A percentile compares a stretch with the other conserved stretches of the same genome.
Conservation (phyloP, 2,797 vertebrate species). For the Muscicapa striata region DNA sequence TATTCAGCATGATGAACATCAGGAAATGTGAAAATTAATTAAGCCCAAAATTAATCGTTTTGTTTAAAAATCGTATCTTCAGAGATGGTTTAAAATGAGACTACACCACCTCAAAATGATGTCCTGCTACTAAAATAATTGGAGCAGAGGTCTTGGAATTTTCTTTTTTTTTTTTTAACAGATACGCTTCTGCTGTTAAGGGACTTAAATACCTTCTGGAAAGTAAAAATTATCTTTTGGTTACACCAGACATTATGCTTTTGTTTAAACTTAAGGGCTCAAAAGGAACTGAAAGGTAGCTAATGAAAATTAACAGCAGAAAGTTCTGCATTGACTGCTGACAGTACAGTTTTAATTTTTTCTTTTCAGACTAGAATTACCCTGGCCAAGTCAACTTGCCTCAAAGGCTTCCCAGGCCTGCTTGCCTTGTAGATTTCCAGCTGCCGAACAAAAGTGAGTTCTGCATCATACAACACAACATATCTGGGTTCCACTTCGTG, state of each 20-base stretch:
- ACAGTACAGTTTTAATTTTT: background rate
- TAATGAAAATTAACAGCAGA: background rate
- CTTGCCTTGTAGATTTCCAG: slow-evolving; percentile 93
- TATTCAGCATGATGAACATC: background rate
- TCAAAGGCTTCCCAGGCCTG: slow-evolving; percentile 87
- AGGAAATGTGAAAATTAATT: background rate
- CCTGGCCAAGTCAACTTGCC: slow-evolving; percentile 72
- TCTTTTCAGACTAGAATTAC: background rate
- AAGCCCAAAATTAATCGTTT: background rate
- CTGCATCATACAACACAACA: slow-evolving; percentile 91
- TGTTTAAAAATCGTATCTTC: background rate
- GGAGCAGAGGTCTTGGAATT: background rate
- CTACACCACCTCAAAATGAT: background rate
- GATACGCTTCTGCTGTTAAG: background rate
- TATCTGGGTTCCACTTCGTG: slow-evolving; percentile 92
- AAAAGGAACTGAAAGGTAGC: background rate
- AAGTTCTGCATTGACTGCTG: background rate
- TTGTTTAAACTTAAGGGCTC: background rate
- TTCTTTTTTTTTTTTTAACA: background rate
- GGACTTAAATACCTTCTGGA: background rate
- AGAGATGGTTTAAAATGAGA: background rate
- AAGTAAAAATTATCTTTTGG: background rate
- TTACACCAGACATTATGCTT: background rate
- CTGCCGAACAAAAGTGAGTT: slow-evolving; percentile 93
- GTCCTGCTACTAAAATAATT: background rate